Evolutionary conservation across 2,888 invertebrate genomes (phyloP), one percentile per base, ranked within the genome.

Genomic region (Leucoptera coffeella): DNA sequence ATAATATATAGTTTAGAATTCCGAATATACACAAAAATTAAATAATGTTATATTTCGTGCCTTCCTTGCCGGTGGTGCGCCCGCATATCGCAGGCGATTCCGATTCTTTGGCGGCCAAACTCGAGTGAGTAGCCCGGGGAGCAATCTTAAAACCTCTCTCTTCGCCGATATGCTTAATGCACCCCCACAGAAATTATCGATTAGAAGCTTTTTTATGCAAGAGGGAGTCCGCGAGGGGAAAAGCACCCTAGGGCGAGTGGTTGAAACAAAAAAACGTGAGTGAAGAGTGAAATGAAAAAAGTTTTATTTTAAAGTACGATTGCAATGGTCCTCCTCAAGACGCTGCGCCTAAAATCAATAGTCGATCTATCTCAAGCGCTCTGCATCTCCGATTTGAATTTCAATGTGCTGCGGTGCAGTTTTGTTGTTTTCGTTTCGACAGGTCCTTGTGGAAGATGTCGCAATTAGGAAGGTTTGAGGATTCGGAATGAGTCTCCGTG

Each of bases 141-240:
- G 49, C 52, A 60, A 55, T 59, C 64, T 61, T 52, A 56, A 59
- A 60, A 59, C n/a, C n/a, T n/a, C n/a, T n/a, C 50, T 49, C 50
- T 50, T 56, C 55, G 47, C 46, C 65, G 64, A 64, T 69, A 69
- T 69, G 67, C 67, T 64, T 69, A 69, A 69, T 69, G 69, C 69
- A 67, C 69, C 67, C 64, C 69, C 69, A 69, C 64, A 69, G 60
- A 69, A 69, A 69, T 69, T 69, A 69, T 69, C 69, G 69, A 69
- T 69, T 69, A 69, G 67, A 60, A 62, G 65, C 69, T 69, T 69
- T 69, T 69, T 69, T 69, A 69, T 69, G 69, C 69, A 69, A 69
- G 69, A 69, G 69, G 64, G 67, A 59, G 41, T 57, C 47, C 56
- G 52, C 54, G 33, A 50, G 59, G 69, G 67, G 67, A 52, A 52